phyloP scores from a whole-genome alignment of 2,797 vertebrate species.

The Sarcoramphus papa region DNA sequence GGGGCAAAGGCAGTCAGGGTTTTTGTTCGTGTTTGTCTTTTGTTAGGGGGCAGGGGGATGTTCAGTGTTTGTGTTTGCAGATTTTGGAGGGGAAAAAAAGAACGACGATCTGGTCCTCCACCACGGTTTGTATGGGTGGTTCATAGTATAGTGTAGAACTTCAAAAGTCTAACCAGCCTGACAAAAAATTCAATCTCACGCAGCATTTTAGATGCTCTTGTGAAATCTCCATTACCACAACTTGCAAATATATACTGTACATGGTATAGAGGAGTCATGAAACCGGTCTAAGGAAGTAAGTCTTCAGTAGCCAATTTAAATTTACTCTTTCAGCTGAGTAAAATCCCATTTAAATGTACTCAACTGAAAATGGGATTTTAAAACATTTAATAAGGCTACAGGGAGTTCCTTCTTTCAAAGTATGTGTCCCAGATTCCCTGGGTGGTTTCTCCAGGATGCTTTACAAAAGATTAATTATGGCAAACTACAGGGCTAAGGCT shows the following conservation, averaged over 20 bases:
- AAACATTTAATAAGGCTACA: background rate
- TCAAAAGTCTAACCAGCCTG: background rate
- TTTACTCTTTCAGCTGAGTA: background rate
- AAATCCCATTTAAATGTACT: background rate
- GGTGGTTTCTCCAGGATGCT: background rate
- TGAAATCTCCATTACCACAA: background rate
- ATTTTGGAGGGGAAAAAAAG: background rate
- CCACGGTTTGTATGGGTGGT: background rate
- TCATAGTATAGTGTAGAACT: background rate
- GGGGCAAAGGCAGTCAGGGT: fast-evolving
- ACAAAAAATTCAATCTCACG: background rate
- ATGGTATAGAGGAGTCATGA: background rate
- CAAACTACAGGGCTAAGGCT: background rate
- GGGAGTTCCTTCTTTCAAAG: background rate
- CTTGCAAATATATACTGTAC: background rate
- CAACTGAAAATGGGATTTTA: background rate
- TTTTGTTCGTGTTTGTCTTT: background rate
- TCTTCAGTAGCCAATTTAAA: background rate
- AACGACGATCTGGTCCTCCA: fast-evolving
- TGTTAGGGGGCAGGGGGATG: fast-evolving
- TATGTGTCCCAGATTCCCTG: background rate
- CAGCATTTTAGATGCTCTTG: background rate
- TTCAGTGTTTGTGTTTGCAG: background rate
- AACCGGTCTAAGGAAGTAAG: background rate
- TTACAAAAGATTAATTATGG: background rate